A percentile compares a stretch with the other conserved stretches of the same genome.
Conservation (phyloP, 2,888 invertebrate species). For the Ophion obscuratus region DNA sequence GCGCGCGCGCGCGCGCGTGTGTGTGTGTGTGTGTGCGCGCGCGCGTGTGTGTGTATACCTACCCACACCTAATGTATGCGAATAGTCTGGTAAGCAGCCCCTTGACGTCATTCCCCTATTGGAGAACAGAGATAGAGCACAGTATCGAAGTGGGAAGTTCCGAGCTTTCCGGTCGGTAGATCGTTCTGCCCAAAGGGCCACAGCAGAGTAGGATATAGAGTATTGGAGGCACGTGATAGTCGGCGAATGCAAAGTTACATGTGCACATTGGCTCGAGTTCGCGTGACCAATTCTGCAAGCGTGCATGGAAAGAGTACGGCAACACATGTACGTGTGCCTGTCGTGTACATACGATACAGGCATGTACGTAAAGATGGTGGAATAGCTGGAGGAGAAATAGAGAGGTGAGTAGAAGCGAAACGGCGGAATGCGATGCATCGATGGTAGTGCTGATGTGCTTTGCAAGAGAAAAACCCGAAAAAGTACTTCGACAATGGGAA, state of each 20-base stretch:
- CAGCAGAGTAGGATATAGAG: background rate
- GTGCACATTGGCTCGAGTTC: conserved; percentile 11
- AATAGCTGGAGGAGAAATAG: conserved; percentile 43
- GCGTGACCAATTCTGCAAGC: conserved; percentile 19
- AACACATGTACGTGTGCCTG: background rate
- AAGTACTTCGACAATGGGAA: conserved; percentile 62
- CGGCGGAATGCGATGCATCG: conserved; percentile 32
- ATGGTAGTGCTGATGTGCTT: conserved; percentile 53
- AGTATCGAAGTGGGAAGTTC: conserved; percentile 57
- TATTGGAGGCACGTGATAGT: conserved; percentile 14
- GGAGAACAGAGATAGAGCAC: conserved; percentile 46
- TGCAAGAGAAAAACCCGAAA: conserved; percentile 59
- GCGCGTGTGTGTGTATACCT: no score
- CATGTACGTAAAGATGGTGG: conserved; percentile 23
- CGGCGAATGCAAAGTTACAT: conserved; percentile 18
- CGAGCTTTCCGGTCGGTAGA: conserved; percentile 24
- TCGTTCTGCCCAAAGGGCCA: conserved; percentile 35
- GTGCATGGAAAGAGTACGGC: conserved; percentile 31
- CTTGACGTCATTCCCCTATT: conserved; percentile 55
- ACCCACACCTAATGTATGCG: background rate
- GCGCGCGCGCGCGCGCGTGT: no score
- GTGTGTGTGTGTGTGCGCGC: no score
- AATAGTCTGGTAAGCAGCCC: conserved; percentile 18
- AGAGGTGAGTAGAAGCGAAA: conserved; percentile 27
- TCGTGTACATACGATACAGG: background rate